Evolutionary conservation across 2,113 vertebrate species (phyloP).

Genomic region (Lucifuga dentata): DNA sequence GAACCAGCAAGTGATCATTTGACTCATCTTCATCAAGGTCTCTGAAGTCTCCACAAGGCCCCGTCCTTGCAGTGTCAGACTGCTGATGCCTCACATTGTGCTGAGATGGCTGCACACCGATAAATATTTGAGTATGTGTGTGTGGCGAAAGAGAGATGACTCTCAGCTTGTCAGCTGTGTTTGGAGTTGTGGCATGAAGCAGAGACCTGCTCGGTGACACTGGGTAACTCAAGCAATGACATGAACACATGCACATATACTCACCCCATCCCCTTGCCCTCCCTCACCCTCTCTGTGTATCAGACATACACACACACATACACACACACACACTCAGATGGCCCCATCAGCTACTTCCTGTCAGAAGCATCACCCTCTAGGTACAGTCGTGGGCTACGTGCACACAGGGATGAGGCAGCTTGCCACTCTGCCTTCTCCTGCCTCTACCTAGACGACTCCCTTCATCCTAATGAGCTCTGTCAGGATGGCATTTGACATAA

Average conservation of each 20-base stretch:
- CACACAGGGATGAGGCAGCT: constrained; percentile 74
- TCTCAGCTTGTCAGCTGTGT: constrained; percentile 77
- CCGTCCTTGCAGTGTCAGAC: constrained; percentile 69
- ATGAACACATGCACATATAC: constrained; percentile 52
- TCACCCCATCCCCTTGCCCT: constrained; percentile 27
- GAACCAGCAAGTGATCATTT: constrained; percentile 57
- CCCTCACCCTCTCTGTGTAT: constrained; percentile 14
- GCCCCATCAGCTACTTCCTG: constrained; percentile 74
- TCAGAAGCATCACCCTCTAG: constrained; percentile 77
- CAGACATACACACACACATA: constrained; percentile 23
- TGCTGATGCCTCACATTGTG: constrained; percentile 62
- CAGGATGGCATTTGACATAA: constrained; percentile 84
- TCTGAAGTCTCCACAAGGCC: constrained; percentile 60
- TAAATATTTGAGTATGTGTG: constrained; percentile 75
- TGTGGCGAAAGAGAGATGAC: constrained; percentile 77
- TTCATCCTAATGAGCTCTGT: constrained; percentile 82
- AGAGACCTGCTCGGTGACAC: constrained; percentile 74
- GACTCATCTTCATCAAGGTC: constrained; percentile 79
- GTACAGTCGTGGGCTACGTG: constrained; percentile 66
- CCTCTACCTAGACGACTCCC: constrained; percentile 73
- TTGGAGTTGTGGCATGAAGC: constrained; percentile 67
- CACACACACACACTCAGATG: constrained; percentile 41
- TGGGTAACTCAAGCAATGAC: constrained; percentile 69
- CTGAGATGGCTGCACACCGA: constrained; percentile 50
- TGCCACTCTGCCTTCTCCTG: constrained; percentile 73